phyloP scores from a whole-genome alignment of 2,113 vertebrate genomes.

The Sclerurus mexicanus region DNA sequence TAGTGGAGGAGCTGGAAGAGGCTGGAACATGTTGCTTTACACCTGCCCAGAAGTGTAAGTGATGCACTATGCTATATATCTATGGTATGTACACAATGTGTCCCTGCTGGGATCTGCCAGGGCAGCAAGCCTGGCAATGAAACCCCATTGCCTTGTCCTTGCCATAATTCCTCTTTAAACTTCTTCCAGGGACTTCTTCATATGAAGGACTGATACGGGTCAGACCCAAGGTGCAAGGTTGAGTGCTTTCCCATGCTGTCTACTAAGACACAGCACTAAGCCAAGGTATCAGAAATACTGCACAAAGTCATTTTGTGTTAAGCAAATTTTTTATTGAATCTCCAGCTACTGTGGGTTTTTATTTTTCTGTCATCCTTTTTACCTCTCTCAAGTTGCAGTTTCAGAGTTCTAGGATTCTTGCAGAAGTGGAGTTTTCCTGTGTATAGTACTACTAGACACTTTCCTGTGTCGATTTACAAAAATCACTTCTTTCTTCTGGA shows the following conservation, averaged over 20 bases:
- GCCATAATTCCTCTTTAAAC: not conserved
- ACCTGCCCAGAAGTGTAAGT: rapidly evolving
- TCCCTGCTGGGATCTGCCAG: not conserved
- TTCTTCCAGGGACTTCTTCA: not conserved
- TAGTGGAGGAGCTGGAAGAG: not conserved
- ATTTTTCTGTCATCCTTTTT: not conserved
- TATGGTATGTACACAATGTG: rapidly evolving
- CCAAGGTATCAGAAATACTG: not conserved
- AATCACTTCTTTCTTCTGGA: not conserved
- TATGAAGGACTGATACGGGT: not conserved
- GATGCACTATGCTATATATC: rapidly evolving
- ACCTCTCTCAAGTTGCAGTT: not conserved
- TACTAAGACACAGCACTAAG: not conserved
- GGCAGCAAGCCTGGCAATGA: not conserved
- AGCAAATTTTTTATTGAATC: not conserved
- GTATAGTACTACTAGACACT: too few relatives aligned
- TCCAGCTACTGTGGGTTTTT: not conserved
- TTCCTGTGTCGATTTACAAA: rapidly evolving
- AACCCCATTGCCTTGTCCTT: not conserved
- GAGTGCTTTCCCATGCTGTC: not conserved
- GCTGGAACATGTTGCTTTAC: not conserved
- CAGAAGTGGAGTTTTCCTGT: not conserved
- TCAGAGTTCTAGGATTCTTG: not conserved
- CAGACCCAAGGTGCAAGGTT: not conserved
- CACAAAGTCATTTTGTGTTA: not conserved